Evolutionary conservation across 37 sponge, comb jelly and placozoan genomes (phyloP), one percentile per base, ranked within the genome.

Genomic region (Corticium candelabrum): DNA sequence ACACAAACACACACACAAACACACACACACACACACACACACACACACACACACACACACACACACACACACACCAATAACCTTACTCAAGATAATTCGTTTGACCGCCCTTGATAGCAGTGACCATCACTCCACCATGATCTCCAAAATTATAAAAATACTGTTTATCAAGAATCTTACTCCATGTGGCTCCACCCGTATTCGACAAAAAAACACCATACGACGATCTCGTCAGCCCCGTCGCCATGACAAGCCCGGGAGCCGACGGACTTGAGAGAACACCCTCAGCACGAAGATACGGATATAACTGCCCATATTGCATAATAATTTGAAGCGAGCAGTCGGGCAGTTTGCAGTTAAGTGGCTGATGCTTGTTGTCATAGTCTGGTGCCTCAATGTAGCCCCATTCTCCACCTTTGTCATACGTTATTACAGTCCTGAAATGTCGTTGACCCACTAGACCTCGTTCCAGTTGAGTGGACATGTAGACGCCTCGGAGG

Each of bases 201-300:
- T 72, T 87, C 4, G 87, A 87, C 32, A 87, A 73, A 71, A 68
- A 85, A 40, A 87, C 33, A 37, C 79, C 77, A 41, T 73, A 73
- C 32, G 30, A 15, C 40, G 39, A 35, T 57, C 79, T 82, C 11
- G 41, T 37, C 32, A 4, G 67, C 40, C 86, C 86, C 15, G 86
- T 76, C 3, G 86, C 86, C 37, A 86, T 86, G 79, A 86, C 76
- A 68, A 86, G n/a, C 5, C 86, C 86, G 2, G 86, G 86, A 41
- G 86, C 80, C 36, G 76, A 76, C 31, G 77, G 69, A 41, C 33
- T 74, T 35, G 86, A 50, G 34, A 82, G 43, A 33, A 86, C 75
- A 1, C 79, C 81, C 21, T 73, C 76, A 40, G 75, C 76, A 34
- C 75, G 68, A 33, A 39, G 40, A 21, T 67, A 39, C 1, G 68